Evolutionary conservation across 1,140 invertebrate genomes (phyloP).

Genomic region (Planococcus citri): DNA sequence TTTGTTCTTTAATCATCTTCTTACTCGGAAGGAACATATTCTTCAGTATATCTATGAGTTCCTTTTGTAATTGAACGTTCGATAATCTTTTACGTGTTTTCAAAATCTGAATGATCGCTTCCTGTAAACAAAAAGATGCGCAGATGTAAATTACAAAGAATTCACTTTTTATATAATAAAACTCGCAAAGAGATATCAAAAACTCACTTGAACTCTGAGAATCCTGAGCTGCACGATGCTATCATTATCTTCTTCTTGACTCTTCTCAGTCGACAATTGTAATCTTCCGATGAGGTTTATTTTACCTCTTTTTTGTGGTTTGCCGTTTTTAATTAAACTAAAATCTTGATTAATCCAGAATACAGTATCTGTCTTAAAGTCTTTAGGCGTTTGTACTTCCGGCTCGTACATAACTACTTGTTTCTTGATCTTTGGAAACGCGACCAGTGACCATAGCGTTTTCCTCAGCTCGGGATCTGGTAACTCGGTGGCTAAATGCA

Average conservation of each 20-base stretch:
- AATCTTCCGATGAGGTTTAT: constrained; percentile 88
- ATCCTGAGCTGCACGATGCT: constrained; percentile 92
- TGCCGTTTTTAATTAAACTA: constrained; percentile 82
- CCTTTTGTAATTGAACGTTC: constrained; percentile 88
- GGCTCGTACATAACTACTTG: constrained; percentile 77
- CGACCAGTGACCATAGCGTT: constrained; percentile 93
- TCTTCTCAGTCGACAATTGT: constrained; percentile 87
- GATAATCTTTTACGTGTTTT: constrained; percentile 93
- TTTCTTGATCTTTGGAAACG: constrained; percentile 92
- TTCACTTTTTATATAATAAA: background rate
- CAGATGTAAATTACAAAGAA: background rate
- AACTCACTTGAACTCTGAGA: constrained; percentile 59
- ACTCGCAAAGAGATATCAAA: background rate
- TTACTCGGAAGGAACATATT: constrained; percentile 99
- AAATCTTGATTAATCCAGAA: constrained; percentile 94
- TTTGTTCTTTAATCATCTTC: constrained; percentile 98
- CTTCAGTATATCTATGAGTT: constrained; percentile 94
- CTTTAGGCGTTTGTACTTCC: constrained; percentile 70
- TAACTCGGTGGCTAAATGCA: constrained; percentile 88
- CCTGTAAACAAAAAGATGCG: constrained; percentile 42
- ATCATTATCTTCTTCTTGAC: constrained; percentile 93
- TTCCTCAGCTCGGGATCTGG: constrained; percentile 89
- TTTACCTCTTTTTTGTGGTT: constrained; percentile 84
- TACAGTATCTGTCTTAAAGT: constrained; percentile 81
- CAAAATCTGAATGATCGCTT: constrained; percentile 97